phyloP scores from a whole-genome alignment of 2,888 invertebrate species.

The Pantelozetes paolii region DNA sequence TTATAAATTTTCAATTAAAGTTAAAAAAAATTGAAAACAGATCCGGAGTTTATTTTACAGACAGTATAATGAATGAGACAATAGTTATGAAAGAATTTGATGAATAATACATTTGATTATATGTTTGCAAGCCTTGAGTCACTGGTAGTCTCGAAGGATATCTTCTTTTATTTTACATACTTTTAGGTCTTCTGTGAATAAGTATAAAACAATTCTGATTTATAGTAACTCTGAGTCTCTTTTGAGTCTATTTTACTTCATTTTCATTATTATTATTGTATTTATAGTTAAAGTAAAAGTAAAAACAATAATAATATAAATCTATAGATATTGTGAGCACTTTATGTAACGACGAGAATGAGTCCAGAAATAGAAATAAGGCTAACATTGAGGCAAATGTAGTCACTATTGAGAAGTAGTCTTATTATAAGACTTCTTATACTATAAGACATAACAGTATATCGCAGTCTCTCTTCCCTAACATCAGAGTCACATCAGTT shows the following conservation, averaged over 20 bases:
- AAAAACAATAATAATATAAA: no score
- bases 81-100: background rate
- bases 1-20: no score
- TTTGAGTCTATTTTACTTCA: no score
- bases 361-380: background rate
- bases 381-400: background rate
- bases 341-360: no score
- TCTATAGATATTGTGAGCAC: no score
- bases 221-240: no score
- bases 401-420: background rate
- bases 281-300: no score
- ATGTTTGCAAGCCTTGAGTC: background rate
- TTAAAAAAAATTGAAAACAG: background rate
- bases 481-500: conserved; percentile 1
- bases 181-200: no score
- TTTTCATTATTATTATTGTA: no score
- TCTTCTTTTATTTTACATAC: background rate
- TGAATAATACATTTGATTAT: conserved; percentile 25
- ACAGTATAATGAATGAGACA: background rate
- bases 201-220: no score
- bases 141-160: background rate
- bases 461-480: conserved; percentile 16
- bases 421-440: no score
- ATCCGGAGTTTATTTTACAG: background rate
- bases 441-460: no score